Evolutionary conservation across 2,113 vertebrate species (phyloP), one percentile per base, ranked within the genome.

Genomic region (Mirza zaza): DNA sequence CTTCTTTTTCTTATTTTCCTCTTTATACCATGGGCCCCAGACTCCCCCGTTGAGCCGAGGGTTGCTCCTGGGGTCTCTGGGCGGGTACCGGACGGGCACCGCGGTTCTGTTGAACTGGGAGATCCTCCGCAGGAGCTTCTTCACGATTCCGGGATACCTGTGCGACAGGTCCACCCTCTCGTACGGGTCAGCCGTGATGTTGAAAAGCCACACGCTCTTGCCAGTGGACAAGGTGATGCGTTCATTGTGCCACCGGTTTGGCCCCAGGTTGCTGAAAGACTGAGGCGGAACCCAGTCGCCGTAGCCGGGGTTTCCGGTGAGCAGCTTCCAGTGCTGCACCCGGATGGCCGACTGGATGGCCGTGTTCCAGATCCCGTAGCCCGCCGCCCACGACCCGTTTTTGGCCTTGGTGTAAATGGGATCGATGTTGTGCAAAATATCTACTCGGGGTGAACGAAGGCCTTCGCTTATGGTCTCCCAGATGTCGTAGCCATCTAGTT

Each of bases 391-490:
- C 0, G 99, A 99, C 29, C 99, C 99, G 0, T 99, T 99, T 97
- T 99, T 99, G 9, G 99, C 99, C 97, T 99, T 99, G 61, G 99
- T 99, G 90, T 99, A 99, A 95, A 99, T 99, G 0, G 99, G 99
- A 93, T 99, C 99, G 15, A 99, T 99, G 98, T 99, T 99, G 98
- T 99, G 99, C 55, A 99, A 98, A 97, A 99, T 99, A 96, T 99
- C 99, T 20, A 99, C 98, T 15, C 99, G 99, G 5, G 99, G 99
- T 1, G 99, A 99, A 5, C 99, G 99, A 6, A 98, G 99, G 8
- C 99, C 99, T 98, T 99, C 99, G 0, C 99, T 99, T 81, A 99
- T 99, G 50, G 99, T 99, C 98, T 99, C 99, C 99, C 99, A 99
- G 86, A 99, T 98, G 13, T 99, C 99, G 0, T 99, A 99, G 15